Percentiles rank a stretch among this genome's conserved stretches.
phyloP scores from a whole-genome alignment of 92 coral and sea anemone species.

The Zoanthus solanderi region DNA sequence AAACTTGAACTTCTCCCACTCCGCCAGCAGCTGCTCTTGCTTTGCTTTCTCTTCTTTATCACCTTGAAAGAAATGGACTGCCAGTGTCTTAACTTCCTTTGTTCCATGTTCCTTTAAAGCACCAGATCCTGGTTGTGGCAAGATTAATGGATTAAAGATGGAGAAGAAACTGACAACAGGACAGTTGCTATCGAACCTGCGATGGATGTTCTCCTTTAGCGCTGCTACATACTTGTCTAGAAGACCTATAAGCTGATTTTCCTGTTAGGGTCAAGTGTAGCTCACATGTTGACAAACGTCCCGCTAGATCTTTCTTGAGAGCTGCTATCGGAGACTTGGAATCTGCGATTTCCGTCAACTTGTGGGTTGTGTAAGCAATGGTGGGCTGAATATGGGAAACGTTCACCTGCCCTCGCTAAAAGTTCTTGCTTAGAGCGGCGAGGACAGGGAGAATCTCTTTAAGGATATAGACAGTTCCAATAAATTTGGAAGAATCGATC shows the following conservation, averaged over 20 bases:
- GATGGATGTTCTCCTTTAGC: conserved; percentile 9
- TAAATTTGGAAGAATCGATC: conserved; percentile 53
- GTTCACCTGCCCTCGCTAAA: conserved; percentile 53
- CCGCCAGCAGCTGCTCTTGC: too few relatives aligned
- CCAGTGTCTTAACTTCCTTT: neutral
- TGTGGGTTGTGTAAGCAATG: conserved; percentile 38
- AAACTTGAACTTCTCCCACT: too few relatives aligned
- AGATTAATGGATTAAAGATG: conserved; percentile 46
- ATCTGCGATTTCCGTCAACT: conserved; percentile 46
- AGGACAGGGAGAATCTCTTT: conserved; percentile 52
- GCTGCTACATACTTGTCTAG: conserved; percentile 44
- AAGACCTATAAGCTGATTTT: conserved; percentile 41
- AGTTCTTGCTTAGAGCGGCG: conserved; percentile 9
- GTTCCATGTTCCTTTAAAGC: conserved; percentile 46
- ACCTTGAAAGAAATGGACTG: conserved; percentile 39
- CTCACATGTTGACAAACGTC: conserved; percentile 46
- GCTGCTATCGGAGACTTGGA: conserved; percentile 47
- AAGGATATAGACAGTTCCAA: conserved; percentile 57
- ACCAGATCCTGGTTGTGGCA: conserved; percentile 50
- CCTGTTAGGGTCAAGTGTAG: conserved; percentile 18
- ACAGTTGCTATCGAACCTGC: conserved; percentile 32
- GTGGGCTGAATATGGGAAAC: conserved; percentile 54
- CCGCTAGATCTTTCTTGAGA: conserved; percentile 29
- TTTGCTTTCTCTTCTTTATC: conserved; percentile 34
- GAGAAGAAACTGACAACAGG: conserved; percentile 55